Percentiles rank a stretch among this genome's conserved stretches.
Evolutionary conservation across 2,113 vertebrate genomes (phyloP).

Genomic region (Grammomys surdaster): DNA sequence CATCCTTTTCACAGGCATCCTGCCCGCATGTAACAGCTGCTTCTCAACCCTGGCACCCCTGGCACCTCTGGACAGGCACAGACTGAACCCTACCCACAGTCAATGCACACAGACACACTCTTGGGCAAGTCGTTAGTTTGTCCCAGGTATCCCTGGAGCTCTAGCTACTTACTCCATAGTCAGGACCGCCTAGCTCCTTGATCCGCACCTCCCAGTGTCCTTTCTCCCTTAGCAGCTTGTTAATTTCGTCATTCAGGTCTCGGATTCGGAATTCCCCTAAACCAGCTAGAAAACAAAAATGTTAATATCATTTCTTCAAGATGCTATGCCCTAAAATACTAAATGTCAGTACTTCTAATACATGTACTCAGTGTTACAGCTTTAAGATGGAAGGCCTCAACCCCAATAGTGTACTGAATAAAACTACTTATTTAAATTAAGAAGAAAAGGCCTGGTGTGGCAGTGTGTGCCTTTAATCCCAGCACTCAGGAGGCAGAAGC

Average conservation of each 20-base stretch:
- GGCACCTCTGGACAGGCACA: background rate
- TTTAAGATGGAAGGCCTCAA: background rate
- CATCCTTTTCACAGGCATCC: background rate
- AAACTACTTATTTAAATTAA: background rate
- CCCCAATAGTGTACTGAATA: background rate
- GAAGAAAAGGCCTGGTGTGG: background rate
- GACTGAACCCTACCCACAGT: background rate
- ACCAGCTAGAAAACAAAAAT: conserved; percentile 88
- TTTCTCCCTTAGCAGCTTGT: conserved; percentile 98
- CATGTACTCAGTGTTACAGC: background rate
- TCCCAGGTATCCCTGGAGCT: background rate
- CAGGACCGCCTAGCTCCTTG: conserved; percentile 95
- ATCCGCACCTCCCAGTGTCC: conserved; percentile 98
- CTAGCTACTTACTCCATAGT: conserved; percentile 91
- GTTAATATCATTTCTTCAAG: background rate
- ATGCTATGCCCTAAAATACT: background rate
- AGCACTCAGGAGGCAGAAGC: background rate
- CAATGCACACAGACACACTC: background rate
- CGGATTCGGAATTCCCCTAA: conserved; percentile 98
- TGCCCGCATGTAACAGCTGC: background rate
- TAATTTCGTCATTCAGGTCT: conserved; percentile 98
- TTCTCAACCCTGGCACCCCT: background rate
- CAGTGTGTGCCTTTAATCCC: background rate
- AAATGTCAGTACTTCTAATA: background rate
- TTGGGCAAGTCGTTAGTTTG: background rate